Percentiles rank a stretch among this genome's conserved stretches.
Evolutionary conservation across 1,140 invertebrate genomes (phyloP).

Genomic region (Drosophila sechellia): DNA sequence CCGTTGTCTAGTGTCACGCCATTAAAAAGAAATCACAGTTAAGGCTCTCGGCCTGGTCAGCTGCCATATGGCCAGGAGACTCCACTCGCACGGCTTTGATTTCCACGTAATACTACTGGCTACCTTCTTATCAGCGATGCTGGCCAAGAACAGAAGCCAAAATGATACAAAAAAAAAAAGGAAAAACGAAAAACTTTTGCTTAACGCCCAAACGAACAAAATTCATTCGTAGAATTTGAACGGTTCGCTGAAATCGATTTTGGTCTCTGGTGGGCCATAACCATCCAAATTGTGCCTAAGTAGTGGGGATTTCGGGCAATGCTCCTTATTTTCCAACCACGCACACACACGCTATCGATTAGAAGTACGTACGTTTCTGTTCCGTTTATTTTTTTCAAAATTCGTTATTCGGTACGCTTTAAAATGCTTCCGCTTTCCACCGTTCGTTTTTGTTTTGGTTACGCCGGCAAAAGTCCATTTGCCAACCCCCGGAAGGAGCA

Average conservation of each 20-base stretch:
- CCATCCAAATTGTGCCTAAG: conserved; percentile 82
- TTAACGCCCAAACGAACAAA: conserved; percentile 72
- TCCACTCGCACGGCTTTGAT: conserved; percentile 48
- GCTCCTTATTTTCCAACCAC: conserved; percentile 27
- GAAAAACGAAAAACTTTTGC: conserved; percentile 27
- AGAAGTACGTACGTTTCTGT: conserved; percentile 54
- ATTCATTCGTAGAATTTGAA: conserved; percentile 77
- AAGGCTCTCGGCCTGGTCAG: conserved; percentile 67
- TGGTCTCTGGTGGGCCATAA: conserved; percentile 81
- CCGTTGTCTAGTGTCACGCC: conserved; percentile 80
- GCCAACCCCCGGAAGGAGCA: conserved; percentile 35
- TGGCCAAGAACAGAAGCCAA: conserved; percentile 11
- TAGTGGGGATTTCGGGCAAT: conserved; percentile 55
- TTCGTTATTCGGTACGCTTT: conserved; percentile 75
- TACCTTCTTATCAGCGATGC: conserved; percentile 70
- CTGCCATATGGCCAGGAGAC: conserved; percentile 47
- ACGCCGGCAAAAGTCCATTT: conserved; percentile 71
- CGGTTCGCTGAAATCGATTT: conserved; percentile 74
- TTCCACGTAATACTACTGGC: conserved; percentile 69
- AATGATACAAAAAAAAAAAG: background rate
- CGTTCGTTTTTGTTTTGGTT: conserved; percentile 47
- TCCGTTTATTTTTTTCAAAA: conserved; percentile 34
- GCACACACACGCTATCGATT: conserved; percentile 68
- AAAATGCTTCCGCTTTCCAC: conserved; percentile 73
- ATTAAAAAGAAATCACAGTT: conserved; percentile 81